Base-by-base conservation (phyloP, 2,888 invertebrate genomes). In the Drosophila antonietae region DNA sequence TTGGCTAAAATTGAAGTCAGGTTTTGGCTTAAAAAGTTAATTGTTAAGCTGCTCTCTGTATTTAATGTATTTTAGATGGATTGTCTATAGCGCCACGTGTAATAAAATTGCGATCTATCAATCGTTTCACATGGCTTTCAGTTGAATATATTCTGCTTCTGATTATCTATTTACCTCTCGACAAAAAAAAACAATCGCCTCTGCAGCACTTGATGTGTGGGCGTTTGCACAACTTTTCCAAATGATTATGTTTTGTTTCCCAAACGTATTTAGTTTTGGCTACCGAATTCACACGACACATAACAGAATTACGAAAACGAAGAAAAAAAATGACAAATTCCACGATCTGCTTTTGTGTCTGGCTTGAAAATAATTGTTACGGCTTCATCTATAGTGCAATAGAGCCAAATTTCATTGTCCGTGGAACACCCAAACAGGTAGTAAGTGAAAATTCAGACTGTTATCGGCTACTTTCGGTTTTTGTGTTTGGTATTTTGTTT, bases 181-280 rank as follows among this genome's bases (percentile, higher is more conserved):
- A 52, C 35, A 46, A 53, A 39, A 46, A 53, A 39, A 43, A 10
- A 41, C 57, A 67, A 67, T 73, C 73, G 47, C 59, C 73, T 9
- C 35, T 15, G 60, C 20, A 4, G 56, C 56, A 56, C 65, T 71
- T 74, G 80, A 76, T 79, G 80, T 89, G 88, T 84, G 76, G 89
- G 89, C 83, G 88, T 83, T 78, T 52, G 59, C 71, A 43, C 63
- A 78, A 68, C 37, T 68, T 66, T 70, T 58, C 70, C 51, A 75
- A 79, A 71, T 82, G 55, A 66, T 63, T 78, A 66, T 63, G 75
- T 59, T 67, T 53, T 33, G 23, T 10, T 31, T 23, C 51, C 28
- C 46, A 37, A 46, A 44, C 33, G 39, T 12, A 33, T 51, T 33
- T 51, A 14, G 28, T 51, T 77, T 44, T 58, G 41, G 68, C 74